A percentile compares a stretch with the other conserved stretches of the same genome.
These are phyloP conservation scores for Dryomyza anilis DNA, from an alignment of 2,888 invertebrate genomes.

Conservation along the genomic window DNA sequence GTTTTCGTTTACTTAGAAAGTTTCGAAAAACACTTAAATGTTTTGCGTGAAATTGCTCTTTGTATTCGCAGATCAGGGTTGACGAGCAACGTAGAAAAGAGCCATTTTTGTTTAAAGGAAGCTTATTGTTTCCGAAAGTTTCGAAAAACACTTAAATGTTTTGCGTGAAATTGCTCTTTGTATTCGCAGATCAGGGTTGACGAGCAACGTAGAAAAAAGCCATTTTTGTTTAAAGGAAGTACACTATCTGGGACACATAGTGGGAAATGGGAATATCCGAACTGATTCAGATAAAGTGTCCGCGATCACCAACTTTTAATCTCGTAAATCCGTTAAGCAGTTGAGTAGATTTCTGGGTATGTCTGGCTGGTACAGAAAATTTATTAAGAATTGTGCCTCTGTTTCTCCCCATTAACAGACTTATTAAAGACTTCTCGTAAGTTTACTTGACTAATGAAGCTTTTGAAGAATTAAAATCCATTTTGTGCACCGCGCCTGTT, in stretches of 20 bases:
- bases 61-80: too few relatives aligned
- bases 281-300: too few relatives aligned
- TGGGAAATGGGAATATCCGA: too few relatives aligned
- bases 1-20: too few relatives aligned
- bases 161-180: not conserved
- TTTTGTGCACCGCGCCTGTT: too few relatives aligned
- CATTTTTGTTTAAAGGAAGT: slow-evolving; percentile 21
- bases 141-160: not conserved
- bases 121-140: slow-evolving; percentile 22
- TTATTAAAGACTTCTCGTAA: not conserved
- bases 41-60: too few relatives aligned
- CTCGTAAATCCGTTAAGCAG: slow-evolving; percentile 5
- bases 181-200: slow-evolving; percentile 6
- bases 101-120: slow-evolving; percentile 6
- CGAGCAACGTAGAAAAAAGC: slow-evolving; percentile 18
- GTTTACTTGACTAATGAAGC: not conserved
- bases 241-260: slow-evolving; percentile 22
- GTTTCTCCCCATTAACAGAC: slow-evolving; percentile 22
- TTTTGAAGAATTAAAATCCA: too few relatives aligned
- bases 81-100: not conserved
- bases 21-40: too few relatives aligned
- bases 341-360: slow-evolving; percentile 25
- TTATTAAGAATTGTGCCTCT: too few relatives aligned
- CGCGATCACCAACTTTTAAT: slow-evolving; percentile 16
- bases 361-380: too few relatives aligned